A percentile compares a stretch with the other conserved stretches of the same genome.
Conservation (phyloP, 2,797 vertebrate genomes). For the Peromyscus attwateri region DNA sequence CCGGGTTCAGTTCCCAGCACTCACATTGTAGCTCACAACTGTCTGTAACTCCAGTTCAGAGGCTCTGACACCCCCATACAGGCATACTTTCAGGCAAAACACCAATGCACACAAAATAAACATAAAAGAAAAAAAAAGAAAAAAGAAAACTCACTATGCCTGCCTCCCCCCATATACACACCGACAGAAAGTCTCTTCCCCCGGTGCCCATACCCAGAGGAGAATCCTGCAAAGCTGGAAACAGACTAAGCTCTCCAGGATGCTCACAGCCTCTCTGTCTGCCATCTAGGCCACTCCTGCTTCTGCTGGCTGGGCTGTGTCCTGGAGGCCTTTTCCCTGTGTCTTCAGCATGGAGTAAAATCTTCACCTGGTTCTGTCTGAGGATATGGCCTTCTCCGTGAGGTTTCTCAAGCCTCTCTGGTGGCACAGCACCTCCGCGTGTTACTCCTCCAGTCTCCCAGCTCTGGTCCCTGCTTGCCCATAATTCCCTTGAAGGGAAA, state of each 20-base stretch:
- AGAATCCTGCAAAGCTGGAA: neutral
- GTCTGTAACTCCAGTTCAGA: no score
- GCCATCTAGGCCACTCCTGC: neutral
- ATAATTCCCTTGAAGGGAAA: slow-evolving; percentile 15
- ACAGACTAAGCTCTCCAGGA: neutral
- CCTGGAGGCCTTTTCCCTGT: neutral
- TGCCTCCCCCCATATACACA: neutral
- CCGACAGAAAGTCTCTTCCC: neutral
- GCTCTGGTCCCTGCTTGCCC: slow-evolving; percentile 18
- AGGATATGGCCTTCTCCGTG: neutral
- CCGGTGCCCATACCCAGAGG: neutral
- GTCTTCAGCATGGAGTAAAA: neutral
- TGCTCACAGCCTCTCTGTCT: no score
- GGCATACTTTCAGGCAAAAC: no score
- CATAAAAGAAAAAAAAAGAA: no score
- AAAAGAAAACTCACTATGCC: neutral
- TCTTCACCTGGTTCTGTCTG: neutral
- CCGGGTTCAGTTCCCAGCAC: no score
- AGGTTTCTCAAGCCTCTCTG: slow-evolving; percentile 35
- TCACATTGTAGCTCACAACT: no score
- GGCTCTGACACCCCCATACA: no score
- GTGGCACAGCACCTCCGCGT: neutral
- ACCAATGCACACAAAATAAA: no score
- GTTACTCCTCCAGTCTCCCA: neutral
- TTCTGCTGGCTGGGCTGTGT: neutral